Base-by-base conservation (phyloP, 1,140 invertebrate genomes). In the Macrobrachium rosenbergii region DNA sequence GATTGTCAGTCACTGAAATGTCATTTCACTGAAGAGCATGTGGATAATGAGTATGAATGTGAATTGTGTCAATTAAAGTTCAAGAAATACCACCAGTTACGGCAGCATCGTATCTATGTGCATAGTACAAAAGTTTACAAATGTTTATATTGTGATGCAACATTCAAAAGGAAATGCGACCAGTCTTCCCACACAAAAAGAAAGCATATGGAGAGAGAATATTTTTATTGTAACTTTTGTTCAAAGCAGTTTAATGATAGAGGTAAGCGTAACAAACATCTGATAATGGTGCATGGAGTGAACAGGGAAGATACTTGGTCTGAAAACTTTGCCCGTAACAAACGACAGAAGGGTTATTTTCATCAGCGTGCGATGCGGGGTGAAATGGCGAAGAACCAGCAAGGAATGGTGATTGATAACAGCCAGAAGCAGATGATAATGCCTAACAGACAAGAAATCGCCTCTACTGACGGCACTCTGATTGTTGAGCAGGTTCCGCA, bases 281-380 rank as follows among this genome's bases (percentile, higher is more conserved):
- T 87, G 17, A 87, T 87, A 59, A 82, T 45, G 69, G 81, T 81
- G 67, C 85, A 87, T 52, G 78, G 85, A 11, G 85, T 87, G 21
- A 69, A 78, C 12, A 76, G 85, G 78, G 85, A 87, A 69, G 85
- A 87, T 60, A 87, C 85, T n/a, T 23, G 81, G 23, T 69, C 85
- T 5, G 28, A 45, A 28, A 64, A 52, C 52, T 87, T 72, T 64
- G 85, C 85, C n/a, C 67, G 78, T 21, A 63, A 75, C 23, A 78
- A 82, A 60, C 76, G 72, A n/a, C 67, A 87, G 58, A 87, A 75
- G 64, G 81, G 81, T 12, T 87, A 79, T 43, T 63, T 81, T 16
- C 77, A 79, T 8, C 21, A 64, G n/a, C 67, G 60, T 52, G 7
- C 52, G 6, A 52, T 52, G 7, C 52, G 52, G 7, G 52, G 52